Evolutionary conservation across 2,113 vertebrate species (phyloP), one percentile per base, ranked within the genome.

Genomic region (Chascanopsetta lugubris): DNA sequence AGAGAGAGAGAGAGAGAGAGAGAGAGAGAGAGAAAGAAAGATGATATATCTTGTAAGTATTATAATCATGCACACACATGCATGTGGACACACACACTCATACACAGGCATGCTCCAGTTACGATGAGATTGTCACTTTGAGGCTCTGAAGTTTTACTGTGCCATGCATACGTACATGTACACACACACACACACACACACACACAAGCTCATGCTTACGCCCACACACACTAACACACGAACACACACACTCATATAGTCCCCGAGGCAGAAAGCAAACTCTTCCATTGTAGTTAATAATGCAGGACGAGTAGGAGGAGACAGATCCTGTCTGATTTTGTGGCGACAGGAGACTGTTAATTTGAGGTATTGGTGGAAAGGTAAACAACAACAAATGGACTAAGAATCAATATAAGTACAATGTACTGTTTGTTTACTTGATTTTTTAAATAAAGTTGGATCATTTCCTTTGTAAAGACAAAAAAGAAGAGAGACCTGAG

Each of bases 251-350:
- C 17, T 45, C 40, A 43, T 27, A 32, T 48, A 8, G n/a, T 48
- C 67, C 32, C 60, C 6, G 21, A 46, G 57, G 69, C 18, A 34
- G 56, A 30, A 60, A 67, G 32, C 38, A 54, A 61, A 79, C 81
- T 75, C 50, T 45, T 50, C 18, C 15, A 20, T 62, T 79, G 79
- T 76, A 64, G 57, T 80, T 20, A 77, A 79, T 79, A 75, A 75
- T 79, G 63, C 67, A 82, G 40, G 26, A 67, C 27, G 6, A 42
- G 29, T 17, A 67, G 40, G 6, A 53, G 29, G 18, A 55, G 29
- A 69, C 18, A 29, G 29, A 63, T 63, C 60, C 29, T 59, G 36
- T 32, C 53, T 12, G 18, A 59, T 62, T 72, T 60, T 69, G 47
- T 21, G 9, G 45, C 53, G 67, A 72, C 45, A 43, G 54, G 53